Conservation (phyloP, 2,113 vertebrate species). For the Porphyrio hochstetteri region DNA sequence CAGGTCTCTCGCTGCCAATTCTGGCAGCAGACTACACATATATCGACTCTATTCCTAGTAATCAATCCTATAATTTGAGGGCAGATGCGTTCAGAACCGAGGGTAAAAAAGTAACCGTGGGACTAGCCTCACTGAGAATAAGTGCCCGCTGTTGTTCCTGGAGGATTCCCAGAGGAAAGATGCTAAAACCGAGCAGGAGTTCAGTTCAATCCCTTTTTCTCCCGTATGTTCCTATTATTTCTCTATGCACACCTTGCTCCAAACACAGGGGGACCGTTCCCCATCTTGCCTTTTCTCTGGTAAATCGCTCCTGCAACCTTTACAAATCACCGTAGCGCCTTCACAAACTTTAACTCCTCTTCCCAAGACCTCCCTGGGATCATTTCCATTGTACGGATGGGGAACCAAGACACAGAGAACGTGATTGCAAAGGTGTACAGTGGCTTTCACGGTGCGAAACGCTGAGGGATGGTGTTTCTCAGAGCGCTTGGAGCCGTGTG, state of each 20-base stretch:
- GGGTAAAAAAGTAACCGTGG: background rate
- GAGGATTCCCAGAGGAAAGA: background rate
- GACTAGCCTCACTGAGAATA: background rate
- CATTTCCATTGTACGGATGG: background rate
- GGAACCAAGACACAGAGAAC: background rate
- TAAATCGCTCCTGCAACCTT: background rate
- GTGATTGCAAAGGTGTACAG: background rate
- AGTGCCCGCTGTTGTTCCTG: background rate
- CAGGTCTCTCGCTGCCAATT: background rate
- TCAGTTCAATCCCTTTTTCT: background rate
- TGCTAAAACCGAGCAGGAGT: background rate
- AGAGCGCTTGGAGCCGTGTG: background rate
- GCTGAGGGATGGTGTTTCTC: background rate
- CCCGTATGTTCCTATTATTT: background rate
- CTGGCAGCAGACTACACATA: background rate
- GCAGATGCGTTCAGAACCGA: background rate
- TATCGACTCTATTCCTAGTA: background rate
- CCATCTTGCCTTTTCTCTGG: background rate
- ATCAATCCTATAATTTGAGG: conserved; percentile 1
- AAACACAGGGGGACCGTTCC: background rate
- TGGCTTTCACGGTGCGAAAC: background rate
- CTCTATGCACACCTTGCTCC: background rate
- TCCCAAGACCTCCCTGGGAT: background rate
- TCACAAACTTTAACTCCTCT: background rate
- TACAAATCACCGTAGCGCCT: background rate